Conservation (phyloP, 2,113 vertebrate species). For the Coregonus clupeaformis region DNA sequence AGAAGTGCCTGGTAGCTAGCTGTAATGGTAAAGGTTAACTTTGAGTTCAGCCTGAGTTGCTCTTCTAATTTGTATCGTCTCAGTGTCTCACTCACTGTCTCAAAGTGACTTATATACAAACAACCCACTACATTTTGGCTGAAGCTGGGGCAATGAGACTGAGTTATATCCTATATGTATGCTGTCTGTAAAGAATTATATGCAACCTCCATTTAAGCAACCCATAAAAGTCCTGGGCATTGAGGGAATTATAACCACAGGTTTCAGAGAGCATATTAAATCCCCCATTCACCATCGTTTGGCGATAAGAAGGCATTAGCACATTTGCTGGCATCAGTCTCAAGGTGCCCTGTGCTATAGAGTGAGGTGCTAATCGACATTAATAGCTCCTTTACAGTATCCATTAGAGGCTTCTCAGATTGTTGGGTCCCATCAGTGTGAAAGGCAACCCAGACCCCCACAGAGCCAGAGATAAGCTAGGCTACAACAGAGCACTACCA, state of each 20-base stretch:
- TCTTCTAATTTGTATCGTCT: slow-evolving; percentile 55
- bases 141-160: slow-evolving; percentile 27
- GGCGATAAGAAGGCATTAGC: slow-evolving; percentile 42
- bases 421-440: slow-evolving; percentile 29
- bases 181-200: slow-evolving; percentile 10
- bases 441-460: slow-evolving; percentile 54
- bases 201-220: neutral
- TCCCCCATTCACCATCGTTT: slow-evolving; percentile 35
- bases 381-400: slow-evolving; percentile 25
- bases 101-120: slow-evolving; percentile 51
- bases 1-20: slow-evolving; percentile 43
- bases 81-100: slow-evolving; percentile 43
- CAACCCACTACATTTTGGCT: slow-evolving; percentile 14
- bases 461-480: slow-evolving; percentile 52
- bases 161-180: slow-evolving; percentile 3
- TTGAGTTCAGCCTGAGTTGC: slow-evolving; percentile 52
- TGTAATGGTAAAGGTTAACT: slow-evolving; percentile 53
- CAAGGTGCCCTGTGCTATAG: slow-evolving; percentile 24
- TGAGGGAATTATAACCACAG: slow-evolving; percentile 32
- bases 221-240: neutral
- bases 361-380: slow-evolving; percentile 35
- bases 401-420: slow-evolving; percentile 53
- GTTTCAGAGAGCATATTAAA: slow-evolving; percentile 34
- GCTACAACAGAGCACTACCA: slow-evolving; percentile 38
- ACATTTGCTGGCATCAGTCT: slow-evolving; percentile 27